Percentiles rank a stretch among this genome's conserved stretches.
Conservation (phyloP, 2,888 invertebrate species). For the Invenusta paracnida region DNA sequence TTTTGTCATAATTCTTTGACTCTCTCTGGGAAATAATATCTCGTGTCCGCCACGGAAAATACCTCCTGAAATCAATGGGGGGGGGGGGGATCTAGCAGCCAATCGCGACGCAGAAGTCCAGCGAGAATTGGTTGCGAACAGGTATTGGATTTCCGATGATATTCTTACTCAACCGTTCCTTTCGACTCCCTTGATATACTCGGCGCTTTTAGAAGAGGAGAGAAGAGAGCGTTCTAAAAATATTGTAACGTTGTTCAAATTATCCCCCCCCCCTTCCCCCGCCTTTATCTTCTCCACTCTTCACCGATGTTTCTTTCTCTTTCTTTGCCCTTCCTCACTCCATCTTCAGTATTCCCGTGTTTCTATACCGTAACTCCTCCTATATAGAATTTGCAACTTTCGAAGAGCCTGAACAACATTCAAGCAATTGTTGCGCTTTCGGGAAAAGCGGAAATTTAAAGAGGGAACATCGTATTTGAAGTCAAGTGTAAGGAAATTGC, state of each 20-base stretch:
- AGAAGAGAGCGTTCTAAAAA: no score
- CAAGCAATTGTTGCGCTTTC: no score
- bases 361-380: no score
- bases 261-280: not conserved
- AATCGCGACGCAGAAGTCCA: not conserved
- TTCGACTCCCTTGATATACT: not conserved
- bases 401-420: no score
- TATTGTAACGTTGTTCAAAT: not conserved
- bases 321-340: no score
- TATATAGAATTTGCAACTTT: no score
- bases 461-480: not conserved
- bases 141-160: constrained; percentile 23
- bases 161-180: not conserved
- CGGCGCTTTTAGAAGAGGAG: not conserved
- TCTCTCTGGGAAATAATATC: not conserved
- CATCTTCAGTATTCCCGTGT: no score
- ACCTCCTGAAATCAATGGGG: not conserved
- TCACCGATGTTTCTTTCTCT: not conserved
- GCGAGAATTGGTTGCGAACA: not conserved
- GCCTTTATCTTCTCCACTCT: not conserved
- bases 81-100: not conserved
- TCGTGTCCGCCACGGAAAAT: constrained; percentile 4
- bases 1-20: constrained; percentile 29
- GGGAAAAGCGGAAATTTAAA: no score
- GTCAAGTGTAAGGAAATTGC: not conserved